Percentiles rank a stretch among this genome's conserved stretches.
Conservation (phyloP, 2,797 vertebrate genomes). For the Ctenopoma kingsleyae region DNA sequence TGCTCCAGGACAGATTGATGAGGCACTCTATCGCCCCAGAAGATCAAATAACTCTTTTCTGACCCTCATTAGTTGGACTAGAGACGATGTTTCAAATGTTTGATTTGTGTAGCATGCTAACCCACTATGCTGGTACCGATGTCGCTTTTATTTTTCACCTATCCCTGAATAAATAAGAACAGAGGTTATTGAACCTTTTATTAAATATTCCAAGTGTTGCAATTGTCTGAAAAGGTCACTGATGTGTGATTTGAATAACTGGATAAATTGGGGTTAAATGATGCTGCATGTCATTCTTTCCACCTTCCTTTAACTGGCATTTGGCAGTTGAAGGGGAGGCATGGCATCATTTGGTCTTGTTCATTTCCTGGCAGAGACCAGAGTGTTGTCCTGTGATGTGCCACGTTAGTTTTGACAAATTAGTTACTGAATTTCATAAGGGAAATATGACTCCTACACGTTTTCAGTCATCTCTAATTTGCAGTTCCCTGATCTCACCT, state of each 20-base stretch:
- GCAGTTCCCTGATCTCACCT: neutral
- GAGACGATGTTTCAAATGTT: slow-evolving; percentile 48
- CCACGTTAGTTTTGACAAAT: slow-evolving; percentile 39
- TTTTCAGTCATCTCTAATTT: neutral
- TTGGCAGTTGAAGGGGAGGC: slow-evolving; percentile 36
- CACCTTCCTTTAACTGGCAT: slow-evolving; percentile 26
- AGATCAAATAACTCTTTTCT: slow-evolving; percentile 80
- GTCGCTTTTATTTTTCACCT: slow-evolving; percentile 23
- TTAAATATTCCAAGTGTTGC: slow-evolving; percentile 18
- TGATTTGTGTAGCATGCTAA: slow-evolving; percentile 18
- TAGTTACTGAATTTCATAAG: slow-evolving; percentile 21
- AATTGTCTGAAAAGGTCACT: slow-evolving; percentile 22
- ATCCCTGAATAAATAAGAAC: slow-evolving; percentile 5
- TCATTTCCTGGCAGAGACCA: slow-evolving; percentile 36
- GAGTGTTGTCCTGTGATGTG: neutral
- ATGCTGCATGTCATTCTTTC: slow-evolving; percentile 33
- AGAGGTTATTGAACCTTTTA: slow-evolving; percentile 19
- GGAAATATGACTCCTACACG: neutral
- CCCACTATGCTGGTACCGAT: neutral
- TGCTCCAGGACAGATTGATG: slow-evolving; percentile 78
- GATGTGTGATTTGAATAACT: slow-evolving; percentile 41
- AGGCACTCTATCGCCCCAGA: slow-evolving; percentile 63
- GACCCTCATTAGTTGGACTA: slow-evolving; percentile 72
- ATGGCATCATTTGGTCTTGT: slow-evolving; percentile 27
- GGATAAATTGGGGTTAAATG: slow-evolving; percentile 23